Percentiles rank a stretch among this genome's conserved stretches.
These are phyloP conservation scores for Zosterops lateralis DNA, from an alignment of 2,113 vertebrate genomes.

Conservation along the genomic window DNA sequence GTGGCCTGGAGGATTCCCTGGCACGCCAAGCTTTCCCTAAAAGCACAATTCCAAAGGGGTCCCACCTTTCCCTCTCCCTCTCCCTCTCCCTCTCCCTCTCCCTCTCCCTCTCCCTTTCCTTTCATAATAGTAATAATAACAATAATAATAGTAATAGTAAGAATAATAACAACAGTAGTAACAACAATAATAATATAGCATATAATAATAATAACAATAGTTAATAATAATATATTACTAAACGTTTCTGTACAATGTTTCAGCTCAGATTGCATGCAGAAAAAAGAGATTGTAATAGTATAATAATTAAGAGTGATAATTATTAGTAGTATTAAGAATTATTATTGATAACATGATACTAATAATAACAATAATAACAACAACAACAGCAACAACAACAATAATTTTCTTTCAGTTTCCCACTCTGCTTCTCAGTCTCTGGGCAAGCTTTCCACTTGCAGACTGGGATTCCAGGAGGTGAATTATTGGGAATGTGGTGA, in stretches of 20 bases:
- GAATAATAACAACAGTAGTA: neutral
- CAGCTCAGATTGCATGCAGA: neutral
- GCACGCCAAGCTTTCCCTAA: neutral
- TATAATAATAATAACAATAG: no score
- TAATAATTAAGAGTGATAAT: neutral
- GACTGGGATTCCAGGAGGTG: rapidly evolving
- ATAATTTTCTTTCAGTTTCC: neutral
- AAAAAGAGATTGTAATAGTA: neutral
- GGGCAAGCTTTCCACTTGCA: rapidly evolving
- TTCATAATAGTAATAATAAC: neutral
- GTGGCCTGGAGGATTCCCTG: rapidly evolving
- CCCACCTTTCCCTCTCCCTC: no score
- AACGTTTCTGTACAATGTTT: neutral
- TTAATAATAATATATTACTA: no score
- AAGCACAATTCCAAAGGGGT: neutral
- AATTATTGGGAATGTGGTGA: neutral
- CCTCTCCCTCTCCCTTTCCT: neutral
- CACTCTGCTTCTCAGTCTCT: neutral
- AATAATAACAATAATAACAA: no score
- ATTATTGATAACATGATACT: neutral
- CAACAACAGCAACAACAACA: rapidly evolving
- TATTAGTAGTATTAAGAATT: neutral
- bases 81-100: neutral
- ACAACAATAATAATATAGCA: neutral
- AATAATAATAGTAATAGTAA: neutral